Evolutionary conservation across 2,888 invertebrate genomes (phyloP).

Genomic region (Schrankia costaestrigalis): DNA sequence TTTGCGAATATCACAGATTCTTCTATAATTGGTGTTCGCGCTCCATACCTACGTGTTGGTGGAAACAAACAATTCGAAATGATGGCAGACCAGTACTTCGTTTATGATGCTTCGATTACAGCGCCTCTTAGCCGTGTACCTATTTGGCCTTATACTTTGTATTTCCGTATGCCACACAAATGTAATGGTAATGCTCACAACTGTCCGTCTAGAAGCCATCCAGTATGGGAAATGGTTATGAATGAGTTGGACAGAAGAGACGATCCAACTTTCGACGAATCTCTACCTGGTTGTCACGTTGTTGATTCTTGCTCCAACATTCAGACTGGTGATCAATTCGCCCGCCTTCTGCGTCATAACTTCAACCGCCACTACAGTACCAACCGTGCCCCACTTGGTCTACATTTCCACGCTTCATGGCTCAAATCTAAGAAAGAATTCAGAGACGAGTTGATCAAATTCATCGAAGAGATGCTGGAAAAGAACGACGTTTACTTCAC

Average conservation of each 20-base stretch:
- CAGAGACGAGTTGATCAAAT: constrained; percentile 93
- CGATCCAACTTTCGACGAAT: constrained; percentile 96
- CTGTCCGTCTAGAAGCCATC: constrained; percentile 94
- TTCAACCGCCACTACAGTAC: constrained; percentile 96
- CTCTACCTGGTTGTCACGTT: constrained; percentile 95
- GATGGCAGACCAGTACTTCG: constrained; percentile 97
- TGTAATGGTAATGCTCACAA: constrained; percentile 97
- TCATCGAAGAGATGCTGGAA: constrained; percentile 95
- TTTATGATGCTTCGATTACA: constrained; percentile 96
- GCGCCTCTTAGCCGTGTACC: constrained; percentile 93
- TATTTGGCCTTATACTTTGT: constrained; percentile 98
- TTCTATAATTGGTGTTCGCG: constrained; percentile 92
- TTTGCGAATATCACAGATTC: constrained; percentile 96
- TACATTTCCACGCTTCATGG: constrained; percentile 97
- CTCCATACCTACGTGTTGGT: constrained; percentile 93
- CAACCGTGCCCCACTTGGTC: constrained; percentile 95
- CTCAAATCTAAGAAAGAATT: constrained; percentile 96
- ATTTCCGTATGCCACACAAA: constrained; percentile 97
- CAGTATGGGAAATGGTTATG: constrained; percentile 98
- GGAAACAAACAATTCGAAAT: constrained; percentile 98
- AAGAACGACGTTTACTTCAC: constrained; percentile 96
- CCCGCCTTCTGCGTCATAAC: constrained; percentile 93
- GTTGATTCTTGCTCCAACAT: constrained; percentile 97
- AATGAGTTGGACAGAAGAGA: constrained; percentile 96
- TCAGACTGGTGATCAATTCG: constrained; percentile 94